Evolutionary conservation across 1,140 invertebrate species (phyloP).

Genomic region (Meloidogyne exigua): DNA sequence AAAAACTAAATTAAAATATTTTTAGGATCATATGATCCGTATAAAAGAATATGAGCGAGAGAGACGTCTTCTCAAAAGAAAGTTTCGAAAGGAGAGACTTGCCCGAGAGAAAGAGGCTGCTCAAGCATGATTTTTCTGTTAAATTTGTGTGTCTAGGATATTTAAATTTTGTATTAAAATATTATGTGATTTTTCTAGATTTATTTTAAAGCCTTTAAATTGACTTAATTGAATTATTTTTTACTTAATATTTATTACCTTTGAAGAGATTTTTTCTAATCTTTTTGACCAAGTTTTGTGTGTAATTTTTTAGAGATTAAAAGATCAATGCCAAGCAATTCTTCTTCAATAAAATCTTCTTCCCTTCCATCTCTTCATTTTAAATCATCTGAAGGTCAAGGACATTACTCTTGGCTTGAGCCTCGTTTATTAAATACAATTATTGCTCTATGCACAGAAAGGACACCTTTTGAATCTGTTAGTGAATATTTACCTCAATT

Average conservation of each 20-base stretch:
- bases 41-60: constrained; percentile 37
- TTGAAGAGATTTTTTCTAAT: no score
- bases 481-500: constrained; percentile 7
- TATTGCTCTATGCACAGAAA: constrained; percentile 6
- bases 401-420: constrained; percentile 10
- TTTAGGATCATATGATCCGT: constrained; percentile 26
- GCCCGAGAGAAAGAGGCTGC: neutral
- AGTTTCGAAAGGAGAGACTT: constrained; percentile 24
- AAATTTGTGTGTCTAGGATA: neutral
- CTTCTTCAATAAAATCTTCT: neutral
- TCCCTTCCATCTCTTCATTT: neutral
- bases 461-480: constrained; percentile 24
- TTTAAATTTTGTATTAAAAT: neutral
- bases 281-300: no score
- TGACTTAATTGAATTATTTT: no score
- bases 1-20: neutral
- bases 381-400: neutral
- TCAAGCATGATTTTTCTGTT: neutral
- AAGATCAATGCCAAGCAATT: neutral
- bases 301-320: neutral
- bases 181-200: no score
- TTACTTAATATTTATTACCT: no score
- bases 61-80: constrained; percentile 26
- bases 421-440: constrained; percentile 19
- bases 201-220: no score